phyloP scores from a whole-genome alignment of 2,888 invertebrate genomes.

The Pachydiplax longipennis region DNA sequence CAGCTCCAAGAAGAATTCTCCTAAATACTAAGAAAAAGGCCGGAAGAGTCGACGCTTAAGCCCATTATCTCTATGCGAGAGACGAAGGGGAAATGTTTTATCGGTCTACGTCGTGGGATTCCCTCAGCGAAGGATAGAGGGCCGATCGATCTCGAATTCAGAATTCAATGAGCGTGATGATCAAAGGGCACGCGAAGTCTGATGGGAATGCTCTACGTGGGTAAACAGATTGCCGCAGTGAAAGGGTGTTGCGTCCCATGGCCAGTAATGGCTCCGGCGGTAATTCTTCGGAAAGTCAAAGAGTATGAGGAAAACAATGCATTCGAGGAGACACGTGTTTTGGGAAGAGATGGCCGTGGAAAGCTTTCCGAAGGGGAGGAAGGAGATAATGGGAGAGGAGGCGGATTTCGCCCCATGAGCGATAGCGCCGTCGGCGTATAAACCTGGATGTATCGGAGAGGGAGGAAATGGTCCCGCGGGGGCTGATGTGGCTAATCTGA shows the following conservation, averaged over 20 bases:
- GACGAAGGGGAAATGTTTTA: too few relatives aligned
- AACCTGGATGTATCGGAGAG: not conserved
- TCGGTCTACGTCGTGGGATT: not conserved
- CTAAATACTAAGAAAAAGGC: too few relatives aligned
- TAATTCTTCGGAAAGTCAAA: not conserved
- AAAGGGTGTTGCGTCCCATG: constrained; percentile 6
- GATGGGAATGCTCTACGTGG: not conserved
- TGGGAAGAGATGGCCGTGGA: not conserved
- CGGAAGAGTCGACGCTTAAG: too few relatives aligned
- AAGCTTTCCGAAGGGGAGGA: not conserved
- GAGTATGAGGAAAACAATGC: constrained; percentile 6
- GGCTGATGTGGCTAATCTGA: constrained; percentile 7
- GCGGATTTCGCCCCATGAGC: not conserved
- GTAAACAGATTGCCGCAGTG: constrained; percentile 16
- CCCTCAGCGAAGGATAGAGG: not conserved
- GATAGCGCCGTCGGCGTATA: not conserved
- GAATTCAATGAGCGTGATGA: not conserved
- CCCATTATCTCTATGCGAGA: too few relatives aligned
- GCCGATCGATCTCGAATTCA: not conserved
- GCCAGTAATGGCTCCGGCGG: constrained; percentile 22
- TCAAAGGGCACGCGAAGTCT: not conserved
- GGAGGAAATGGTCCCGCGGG: not conserved
- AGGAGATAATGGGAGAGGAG: not conserved
- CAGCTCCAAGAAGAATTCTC: too few relatives aligned
- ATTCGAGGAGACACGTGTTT: not conserved